phyloP scores from a whole-genome alignment of 1,140 invertebrate genomes.

The Phymorhynchus buccinoides region DNA sequence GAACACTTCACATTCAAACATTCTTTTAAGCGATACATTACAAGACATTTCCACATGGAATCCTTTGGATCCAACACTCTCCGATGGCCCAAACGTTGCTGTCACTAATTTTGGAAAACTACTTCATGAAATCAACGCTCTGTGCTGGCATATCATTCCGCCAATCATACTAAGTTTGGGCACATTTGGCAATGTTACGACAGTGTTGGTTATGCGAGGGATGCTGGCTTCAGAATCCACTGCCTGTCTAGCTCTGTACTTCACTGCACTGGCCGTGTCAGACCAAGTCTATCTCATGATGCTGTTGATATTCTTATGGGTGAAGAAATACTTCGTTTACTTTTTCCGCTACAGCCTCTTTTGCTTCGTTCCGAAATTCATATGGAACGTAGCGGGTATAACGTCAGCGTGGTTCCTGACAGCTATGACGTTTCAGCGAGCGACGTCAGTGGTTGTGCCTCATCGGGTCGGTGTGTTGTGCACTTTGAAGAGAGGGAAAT shows the following conservation, averaged over 20 bases:
- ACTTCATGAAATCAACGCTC: too few relatives aligned
- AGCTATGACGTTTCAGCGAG: conserved; percentile 23
- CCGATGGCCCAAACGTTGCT: too few relatives aligned
- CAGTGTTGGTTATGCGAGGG: neutral
- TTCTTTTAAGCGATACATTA: too few relatives aligned
- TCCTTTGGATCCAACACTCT: too few relatives aligned
- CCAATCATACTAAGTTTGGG: neutral
- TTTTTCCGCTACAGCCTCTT: neutral
- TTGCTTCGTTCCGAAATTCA: neutral
- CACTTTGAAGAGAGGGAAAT: neutral
- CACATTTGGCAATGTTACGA: conserved; percentile 18
- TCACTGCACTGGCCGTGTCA: conserved; percentile 15
- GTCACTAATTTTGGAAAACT: too few relatives aligned
- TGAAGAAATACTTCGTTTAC: neutral
- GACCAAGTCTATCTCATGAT: neutral
- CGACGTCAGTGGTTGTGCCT: neutral
- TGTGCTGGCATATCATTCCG: neutral
- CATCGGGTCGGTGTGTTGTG: conserved; percentile 4
- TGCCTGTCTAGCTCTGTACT: neutral
- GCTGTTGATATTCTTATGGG: neutral
- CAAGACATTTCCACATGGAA: too few relatives aligned
- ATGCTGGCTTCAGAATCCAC: neutral
- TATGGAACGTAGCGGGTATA: neutral
- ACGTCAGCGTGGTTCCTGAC: conserved; percentile 8
- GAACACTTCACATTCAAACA: too few relatives aligned